phyloP scores from a whole-genome alignment of 2,888 invertebrate genomes.

The Ferrisia virgata region DNA sequence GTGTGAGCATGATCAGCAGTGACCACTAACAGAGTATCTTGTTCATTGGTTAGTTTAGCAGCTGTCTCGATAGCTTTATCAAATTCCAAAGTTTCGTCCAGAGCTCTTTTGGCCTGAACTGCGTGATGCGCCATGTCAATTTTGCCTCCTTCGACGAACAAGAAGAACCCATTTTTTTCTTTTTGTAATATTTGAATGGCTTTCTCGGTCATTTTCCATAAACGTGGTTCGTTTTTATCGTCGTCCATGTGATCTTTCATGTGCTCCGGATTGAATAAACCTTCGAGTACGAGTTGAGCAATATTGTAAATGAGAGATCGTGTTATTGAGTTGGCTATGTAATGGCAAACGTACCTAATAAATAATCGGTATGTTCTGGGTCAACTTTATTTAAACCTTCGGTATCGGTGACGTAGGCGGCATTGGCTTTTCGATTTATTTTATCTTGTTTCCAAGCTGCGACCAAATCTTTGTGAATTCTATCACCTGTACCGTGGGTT shows the following conservation, averaged over 20 bases:
- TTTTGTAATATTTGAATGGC: constrained; percentile 69
- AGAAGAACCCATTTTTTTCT: constrained; percentile 66
- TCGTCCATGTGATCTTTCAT: constrained; percentile 68
- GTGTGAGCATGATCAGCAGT: constrained; percentile 77
- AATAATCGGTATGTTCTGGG: constrained; percentile 60
- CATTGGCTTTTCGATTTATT: constrained; percentile 54
- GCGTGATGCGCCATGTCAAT: constrained; percentile 78
- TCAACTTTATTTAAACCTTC: constrained; percentile 59
- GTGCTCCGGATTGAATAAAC: constrained; percentile 66
- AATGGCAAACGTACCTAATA: constrained; percentile 54
- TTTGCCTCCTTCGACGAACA: constrained; percentile 69
- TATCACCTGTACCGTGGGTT: constrained; percentile 56
- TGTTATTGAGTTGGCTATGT: no score
- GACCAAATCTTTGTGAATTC: constrained; percentile 67
- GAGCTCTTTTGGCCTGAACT: constrained; percentile 63
- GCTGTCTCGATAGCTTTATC: constrained; percentile 67
- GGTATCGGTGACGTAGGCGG: constrained; percentile 50
- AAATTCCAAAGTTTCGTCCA: constrained; percentile 76
- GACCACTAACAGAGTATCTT: constrained; percentile 64
- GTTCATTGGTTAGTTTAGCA: constrained; percentile 57
- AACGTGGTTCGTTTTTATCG: constrained; percentile 61
- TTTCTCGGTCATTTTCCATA: constrained; percentile 76
- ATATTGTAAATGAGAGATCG: no score
- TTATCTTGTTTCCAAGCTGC: constrained; percentile 65
- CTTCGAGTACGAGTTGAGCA: constrained; percentile 52